Evolutionary conservation across 2,113 vertebrate species (phyloP).

Genomic region (Colius striatus): DNA sequence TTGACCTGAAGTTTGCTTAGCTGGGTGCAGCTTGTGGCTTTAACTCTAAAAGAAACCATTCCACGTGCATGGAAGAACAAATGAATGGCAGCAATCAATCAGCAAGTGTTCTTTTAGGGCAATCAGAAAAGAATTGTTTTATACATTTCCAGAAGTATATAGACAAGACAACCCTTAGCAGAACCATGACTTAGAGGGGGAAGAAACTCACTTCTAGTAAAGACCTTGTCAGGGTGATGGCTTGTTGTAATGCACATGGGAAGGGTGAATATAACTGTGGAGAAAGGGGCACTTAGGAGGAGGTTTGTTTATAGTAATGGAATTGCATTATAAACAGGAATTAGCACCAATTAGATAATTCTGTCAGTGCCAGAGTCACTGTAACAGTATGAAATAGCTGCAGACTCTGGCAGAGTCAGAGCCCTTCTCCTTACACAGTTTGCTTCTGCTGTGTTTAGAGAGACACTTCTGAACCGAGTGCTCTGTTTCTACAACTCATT

Average conservation of each 20-base stretch:
- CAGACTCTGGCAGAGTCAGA: background rate
- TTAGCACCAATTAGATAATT: background rate
- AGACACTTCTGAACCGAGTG: background rate
- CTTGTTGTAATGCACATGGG: background rate
- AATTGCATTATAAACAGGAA: background rate
- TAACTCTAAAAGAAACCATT: background rate
- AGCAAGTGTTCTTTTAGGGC: background rate
- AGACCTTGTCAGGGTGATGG: background rate
- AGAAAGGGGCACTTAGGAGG: background rate
- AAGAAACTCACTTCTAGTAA: background rate
- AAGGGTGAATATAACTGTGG: background rate
- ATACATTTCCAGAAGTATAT: background rate
- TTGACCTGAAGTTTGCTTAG: background rate
- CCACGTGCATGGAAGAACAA: background rate
- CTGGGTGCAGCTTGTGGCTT: background rate
- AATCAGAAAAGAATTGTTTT: background rate
- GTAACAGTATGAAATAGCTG: background rate
- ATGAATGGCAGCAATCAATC: background rate
- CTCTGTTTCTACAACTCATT: background rate
- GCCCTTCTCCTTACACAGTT: rapidly evolving
- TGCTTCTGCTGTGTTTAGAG: background rate
- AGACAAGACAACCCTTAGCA: background rate
- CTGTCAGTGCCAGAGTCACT: background rate
- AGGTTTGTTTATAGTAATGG: background rate
- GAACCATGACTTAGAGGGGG: background rate